Evolutionary conservation across 1,140 invertebrate genomes (phyloP).

Genomic region (Drosophila jambulina): DNA sequence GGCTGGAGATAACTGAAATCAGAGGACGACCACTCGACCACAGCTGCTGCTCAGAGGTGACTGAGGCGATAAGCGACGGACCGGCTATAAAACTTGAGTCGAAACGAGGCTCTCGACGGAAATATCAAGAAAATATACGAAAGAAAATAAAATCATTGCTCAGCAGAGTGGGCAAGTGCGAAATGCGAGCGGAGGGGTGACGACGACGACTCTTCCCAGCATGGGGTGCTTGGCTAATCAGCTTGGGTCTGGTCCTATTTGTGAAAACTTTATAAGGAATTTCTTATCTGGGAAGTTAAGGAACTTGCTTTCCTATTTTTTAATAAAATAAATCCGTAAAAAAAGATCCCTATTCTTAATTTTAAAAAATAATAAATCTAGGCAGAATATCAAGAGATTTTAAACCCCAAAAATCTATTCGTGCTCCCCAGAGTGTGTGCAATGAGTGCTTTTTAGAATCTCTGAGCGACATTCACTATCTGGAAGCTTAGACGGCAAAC

Average conservation of each 20-base stretch:
- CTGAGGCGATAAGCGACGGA: constrained; percentile 31
- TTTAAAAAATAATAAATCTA: neutral
- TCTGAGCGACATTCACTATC: neutral
- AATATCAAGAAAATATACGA: constrained; percentile 1
- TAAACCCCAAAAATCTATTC: neutral
- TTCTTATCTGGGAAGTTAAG: neutral
- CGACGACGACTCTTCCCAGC: constrained; percentile 14
- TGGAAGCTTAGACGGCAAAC: neutral
- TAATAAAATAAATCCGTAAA: neutral
- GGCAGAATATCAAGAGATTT: neutral
- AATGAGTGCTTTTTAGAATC: neutral
- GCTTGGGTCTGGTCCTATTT: neutral
- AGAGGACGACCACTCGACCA: constrained; percentile 27
- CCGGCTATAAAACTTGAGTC: constrained; percentile 17
- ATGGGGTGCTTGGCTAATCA: constrained; percentile 36
- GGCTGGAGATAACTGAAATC: constrained; percentile 18
- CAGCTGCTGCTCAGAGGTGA: constrained; percentile 22
- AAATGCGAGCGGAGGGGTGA: neutral
- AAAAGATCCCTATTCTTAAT: neutral
- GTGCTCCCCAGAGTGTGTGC: neutral
- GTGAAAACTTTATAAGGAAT: neutral
- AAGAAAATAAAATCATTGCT: constrained; percentile 7
- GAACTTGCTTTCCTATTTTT: neutral
- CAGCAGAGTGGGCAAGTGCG: constrained; percentile 1
- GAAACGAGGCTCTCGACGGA: constrained; percentile 5